A percentile compares a stretch with the other conserved stretches of the same genome.
phyloP scores from a whole-genome alignment of 2,797 vertebrate genomes.

The Menidia menidia region DNA sequence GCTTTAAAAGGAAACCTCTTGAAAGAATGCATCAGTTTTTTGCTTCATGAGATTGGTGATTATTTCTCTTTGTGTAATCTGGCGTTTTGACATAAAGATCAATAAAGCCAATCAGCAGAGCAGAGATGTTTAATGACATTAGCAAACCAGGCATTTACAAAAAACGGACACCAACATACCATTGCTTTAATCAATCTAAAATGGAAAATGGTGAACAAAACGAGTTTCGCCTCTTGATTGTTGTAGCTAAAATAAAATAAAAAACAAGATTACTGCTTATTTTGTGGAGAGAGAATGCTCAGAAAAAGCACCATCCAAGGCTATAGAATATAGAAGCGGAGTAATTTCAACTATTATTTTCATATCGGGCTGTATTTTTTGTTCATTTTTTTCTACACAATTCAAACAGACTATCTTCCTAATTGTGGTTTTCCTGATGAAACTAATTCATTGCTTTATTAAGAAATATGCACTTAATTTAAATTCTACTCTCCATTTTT shows the following conservation, averaged over 20 bases:
- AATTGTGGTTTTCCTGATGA: too few relatives aligned
- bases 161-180: slow-evolving; percentile 1
- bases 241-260: background rate
- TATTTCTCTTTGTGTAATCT: slow-evolving; percentile 26
- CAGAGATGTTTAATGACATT: slow-evolving; percentile 45
- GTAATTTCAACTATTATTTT: too few relatives aligned
- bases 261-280: background rate
- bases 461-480: too few relatives aligned
- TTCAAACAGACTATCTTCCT: too few relatives aligned
- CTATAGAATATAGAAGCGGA: too few relatives aligned
- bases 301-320: too few relatives aligned
- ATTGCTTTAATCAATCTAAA: background rate
- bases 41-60: slow-evolving; percentile 12
- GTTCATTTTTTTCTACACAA: background rate
- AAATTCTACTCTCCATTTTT: too few relatives aligned
- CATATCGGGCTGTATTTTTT: background rate
- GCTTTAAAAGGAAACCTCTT: slow-evolving; percentile 20
- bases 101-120: slow-evolving; percentile 46
- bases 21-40: background rate
- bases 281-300: background rate
- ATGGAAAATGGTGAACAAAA: background rate
- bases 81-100: slow-evolving; percentile 41
- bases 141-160: slow-evolving; percentile 32
- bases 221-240: background rate
- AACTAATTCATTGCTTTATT: too few relatives aligned